Evolutionary conservation across 2,888 invertebrate genomes (phyloP).

Genomic region (Callyntrura sp.): DNA sequence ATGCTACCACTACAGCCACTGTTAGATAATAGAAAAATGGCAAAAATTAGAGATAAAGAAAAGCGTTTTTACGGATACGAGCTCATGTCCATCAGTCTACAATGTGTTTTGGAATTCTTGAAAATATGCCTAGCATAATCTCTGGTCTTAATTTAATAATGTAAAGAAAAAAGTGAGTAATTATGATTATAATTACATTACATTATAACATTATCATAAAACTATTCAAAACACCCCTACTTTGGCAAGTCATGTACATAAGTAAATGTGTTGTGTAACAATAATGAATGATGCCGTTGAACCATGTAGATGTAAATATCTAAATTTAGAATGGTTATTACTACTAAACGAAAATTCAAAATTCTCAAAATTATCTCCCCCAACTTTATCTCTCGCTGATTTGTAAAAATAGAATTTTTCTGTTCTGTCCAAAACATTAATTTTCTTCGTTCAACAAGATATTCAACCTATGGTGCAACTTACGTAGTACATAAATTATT

Average conservation of each 20-base stretch:
- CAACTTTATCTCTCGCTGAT: background rate
- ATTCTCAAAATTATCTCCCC: too few species aligned
- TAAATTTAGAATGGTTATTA: background rate
- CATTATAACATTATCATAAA: too few species aligned
- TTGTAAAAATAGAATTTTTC: slow-evolving; percentile 3
- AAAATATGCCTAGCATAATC: too few species aligned
- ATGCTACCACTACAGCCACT: slow-evolving; percentile 84
- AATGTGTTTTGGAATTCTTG: too few species aligned
- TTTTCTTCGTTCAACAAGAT: background rate
- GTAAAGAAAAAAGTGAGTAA: too few species aligned
- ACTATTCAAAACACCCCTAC: too few species aligned
- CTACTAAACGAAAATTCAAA: background rate
- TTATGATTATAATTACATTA: too few species aligned
- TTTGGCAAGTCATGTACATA: too few species aligned
- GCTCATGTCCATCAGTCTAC: background rate
- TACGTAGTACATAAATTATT: too few species aligned
- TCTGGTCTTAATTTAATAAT: too few species aligned
- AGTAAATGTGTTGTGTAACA: too few species aligned
- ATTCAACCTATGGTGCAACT: background rate
- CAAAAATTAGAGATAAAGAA: background rate
- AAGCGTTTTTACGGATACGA: background rate
- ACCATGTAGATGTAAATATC: background rate
- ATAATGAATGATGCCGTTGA: slow-evolving; percentile 7
- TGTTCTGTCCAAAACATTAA: background rate
- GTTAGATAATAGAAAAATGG: slow-evolving; percentile 12